phyloP scores from a whole-genome alignment of 2,113 vertebrate species.

The Cisticola juncidis region DNA sequence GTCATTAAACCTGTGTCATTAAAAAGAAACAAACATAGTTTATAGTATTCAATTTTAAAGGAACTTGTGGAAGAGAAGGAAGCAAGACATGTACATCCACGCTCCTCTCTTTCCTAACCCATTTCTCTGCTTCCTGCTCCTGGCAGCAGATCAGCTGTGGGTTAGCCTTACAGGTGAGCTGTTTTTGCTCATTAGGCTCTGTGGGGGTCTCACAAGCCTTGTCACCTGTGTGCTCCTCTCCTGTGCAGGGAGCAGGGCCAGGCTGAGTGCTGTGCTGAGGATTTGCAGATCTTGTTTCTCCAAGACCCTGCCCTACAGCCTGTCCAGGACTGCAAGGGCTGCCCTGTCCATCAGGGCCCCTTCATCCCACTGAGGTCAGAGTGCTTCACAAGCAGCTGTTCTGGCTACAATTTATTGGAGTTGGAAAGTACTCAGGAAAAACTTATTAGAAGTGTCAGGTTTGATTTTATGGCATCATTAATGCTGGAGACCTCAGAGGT shows the following conservation, averaged over 20 bases:
- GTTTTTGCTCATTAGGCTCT: background rate
- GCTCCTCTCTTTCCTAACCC: background rate
- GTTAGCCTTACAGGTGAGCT: background rate
- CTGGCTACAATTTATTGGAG: background rate
- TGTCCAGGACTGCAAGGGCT: accelerated
- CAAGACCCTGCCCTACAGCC: background rate
- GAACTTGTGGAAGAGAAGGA: background rate
- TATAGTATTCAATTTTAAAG: background rate
- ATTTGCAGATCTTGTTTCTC: background rate
- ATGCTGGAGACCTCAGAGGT: background rate
- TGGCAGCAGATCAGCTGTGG: background rate
- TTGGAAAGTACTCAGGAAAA: background rate
- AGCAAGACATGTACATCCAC: background rate
- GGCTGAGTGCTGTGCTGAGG: accelerated
- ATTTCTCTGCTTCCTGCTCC: background rate
- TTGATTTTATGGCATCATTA: background rate
- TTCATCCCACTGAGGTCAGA: background rate
- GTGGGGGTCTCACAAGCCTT: background rate
- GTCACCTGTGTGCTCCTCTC: accelerated
- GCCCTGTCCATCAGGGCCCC: accelerated
- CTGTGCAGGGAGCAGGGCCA: background rate
- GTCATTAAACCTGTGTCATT: background rate
- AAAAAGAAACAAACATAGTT: background rate
- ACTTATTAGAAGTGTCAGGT: background rate
- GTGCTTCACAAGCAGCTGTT: background rate